phyloP scores from a whole-genome alignment of 2,113 vertebrate genomes.

The Pteropus alecto region DNA sequence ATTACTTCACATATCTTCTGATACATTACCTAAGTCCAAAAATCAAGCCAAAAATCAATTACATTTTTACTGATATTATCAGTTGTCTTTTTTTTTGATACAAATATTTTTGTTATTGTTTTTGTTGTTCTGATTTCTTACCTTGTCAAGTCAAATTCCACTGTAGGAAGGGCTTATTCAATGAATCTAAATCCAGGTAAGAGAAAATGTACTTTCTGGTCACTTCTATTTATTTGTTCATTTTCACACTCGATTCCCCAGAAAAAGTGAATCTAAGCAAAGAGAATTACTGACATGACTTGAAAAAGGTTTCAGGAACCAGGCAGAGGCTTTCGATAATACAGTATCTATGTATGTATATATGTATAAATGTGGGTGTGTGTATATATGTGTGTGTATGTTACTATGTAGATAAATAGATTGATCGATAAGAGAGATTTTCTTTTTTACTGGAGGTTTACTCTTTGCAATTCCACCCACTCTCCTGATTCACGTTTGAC shows the following conservation, averaged over 20 bases:
- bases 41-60: not conserved
- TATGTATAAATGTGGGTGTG: not conserved
- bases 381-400: no score
- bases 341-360: not conserved
- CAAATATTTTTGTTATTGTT: no score
- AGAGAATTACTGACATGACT: not conserved
- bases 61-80: not conserved
- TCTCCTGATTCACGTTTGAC: not conserved
- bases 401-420: not conserved
- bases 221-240: not conserved
- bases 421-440: not conserved
- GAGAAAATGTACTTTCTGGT: not conserved
- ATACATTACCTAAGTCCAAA: not conserved
- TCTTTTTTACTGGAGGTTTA: not conserved
- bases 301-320: not conserved
- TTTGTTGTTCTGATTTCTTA: not conserved
- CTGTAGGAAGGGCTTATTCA: not conserved
- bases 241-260: not conserved
- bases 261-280: not conserved
- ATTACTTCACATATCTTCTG: not conserved
- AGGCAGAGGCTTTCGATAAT: not conserved
- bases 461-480: not conserved
- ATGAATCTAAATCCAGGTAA: slow-evolving; percentile 4
- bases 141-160: not conserved
- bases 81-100: not conserved